Evolutionary conservation across 2,888 invertebrate genomes (phyloP).

Genomic region (Enoplolaimus lenunculus): DNA sequence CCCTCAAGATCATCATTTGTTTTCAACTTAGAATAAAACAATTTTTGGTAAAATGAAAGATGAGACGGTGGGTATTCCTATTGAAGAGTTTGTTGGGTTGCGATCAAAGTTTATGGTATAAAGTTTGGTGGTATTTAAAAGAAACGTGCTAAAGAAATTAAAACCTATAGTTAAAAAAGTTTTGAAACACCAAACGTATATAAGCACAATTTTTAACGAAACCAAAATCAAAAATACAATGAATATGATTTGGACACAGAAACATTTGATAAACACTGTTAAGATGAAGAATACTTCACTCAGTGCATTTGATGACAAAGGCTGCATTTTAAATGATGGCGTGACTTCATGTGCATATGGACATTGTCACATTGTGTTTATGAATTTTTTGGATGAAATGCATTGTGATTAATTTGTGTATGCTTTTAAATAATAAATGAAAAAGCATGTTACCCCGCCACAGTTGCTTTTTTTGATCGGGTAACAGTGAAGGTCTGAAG

Average conservation of each 20-base stretch:
- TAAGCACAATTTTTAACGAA: neutral
- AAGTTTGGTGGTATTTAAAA: neutral
- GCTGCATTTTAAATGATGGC: neutral
- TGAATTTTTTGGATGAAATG: neutral
- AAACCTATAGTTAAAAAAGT: neutral
- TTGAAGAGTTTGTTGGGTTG: slow-evolving; percentile 8
- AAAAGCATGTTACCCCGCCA: no score
- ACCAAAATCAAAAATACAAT: neutral
- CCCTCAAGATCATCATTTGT: neutral
- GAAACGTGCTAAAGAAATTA: slow-evolving; percentile 5
- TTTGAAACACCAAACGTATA: neutral
- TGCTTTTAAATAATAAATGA: no score
- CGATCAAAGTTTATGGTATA: slow-evolving; percentile 3
- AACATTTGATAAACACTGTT: neutral
- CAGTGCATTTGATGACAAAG: slow-evolving; percentile 4
- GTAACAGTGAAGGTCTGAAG: no score
- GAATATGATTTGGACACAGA: neutral
- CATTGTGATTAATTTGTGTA: no score
- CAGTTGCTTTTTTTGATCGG: no score
- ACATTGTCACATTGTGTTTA: neutral
- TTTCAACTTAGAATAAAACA: neutral
- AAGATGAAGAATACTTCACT: neutral
- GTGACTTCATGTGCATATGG: neutral
- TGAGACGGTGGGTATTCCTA: slow-evolving; percentile 1
- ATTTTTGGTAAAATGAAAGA: slow-evolving; percentile 10